Evolutionary conservation across 2,113 vertebrate genomes (phyloP), one percentile per base, ranked within the genome.

Genomic region (Gasterosteus nipponicus): DNA sequence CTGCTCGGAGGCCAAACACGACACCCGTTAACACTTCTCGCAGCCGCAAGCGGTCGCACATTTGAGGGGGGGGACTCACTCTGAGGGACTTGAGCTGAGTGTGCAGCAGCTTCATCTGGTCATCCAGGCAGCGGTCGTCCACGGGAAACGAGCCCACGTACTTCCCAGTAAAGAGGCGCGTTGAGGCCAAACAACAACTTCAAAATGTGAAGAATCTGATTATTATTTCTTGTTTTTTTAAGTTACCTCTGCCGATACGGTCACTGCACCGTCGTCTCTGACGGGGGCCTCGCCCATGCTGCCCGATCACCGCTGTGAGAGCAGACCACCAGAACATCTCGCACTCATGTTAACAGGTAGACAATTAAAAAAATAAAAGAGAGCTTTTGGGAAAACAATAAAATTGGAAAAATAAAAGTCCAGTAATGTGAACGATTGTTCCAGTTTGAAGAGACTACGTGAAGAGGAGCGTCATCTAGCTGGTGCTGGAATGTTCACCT

Each of bases 91-190:
- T 92, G 57, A 99, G 93, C 90, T 96, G 94, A 67, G 91, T 86
- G 75, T 97, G 94, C 73, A 98, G 89, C 7, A 67, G 81, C 86
- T 93, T 91, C 0, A 90, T 95, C 54, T 93, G 94, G 38, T 95
- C 95, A 86, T 97, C 96, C 62, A 96, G 85, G 58, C 95, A 95
- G 75, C 85, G 29, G 85, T 97, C 95, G 0, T 96, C 96, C 87
- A 98, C 94, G 0, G 68, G 68, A 84, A 98, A 99, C 42, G 97
- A 99, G 56, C 97, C 98, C 80, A 98, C 95, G 0, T 98, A 98
- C 97, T 99, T 83, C 0, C 75, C 10, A 80, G 54, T 12, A 46
- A 76, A 76, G 10, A 83, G 5, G 67, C 0, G 22, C 1, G 8
- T 3, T 70, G 3, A 71, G 16, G 29, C 35, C 39, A 31, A 33